Conservation (phyloP, 2,113 vertebrate species). For the Eublepharis macularius region DNA sequence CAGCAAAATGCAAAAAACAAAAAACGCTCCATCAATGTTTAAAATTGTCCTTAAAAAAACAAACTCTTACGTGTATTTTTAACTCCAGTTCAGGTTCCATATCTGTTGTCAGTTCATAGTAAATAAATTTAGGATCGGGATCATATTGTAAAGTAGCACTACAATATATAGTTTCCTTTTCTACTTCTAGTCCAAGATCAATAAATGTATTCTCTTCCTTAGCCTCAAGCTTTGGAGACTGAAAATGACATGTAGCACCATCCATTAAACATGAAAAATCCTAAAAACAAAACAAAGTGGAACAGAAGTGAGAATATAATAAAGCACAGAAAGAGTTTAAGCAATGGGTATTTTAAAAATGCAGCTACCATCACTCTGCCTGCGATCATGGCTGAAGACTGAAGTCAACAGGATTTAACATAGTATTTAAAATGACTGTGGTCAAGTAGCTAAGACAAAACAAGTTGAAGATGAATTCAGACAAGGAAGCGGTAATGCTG, state of each 20-base stretch:
- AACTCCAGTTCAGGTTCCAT: conserved; percentile 76
- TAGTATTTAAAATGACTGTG: background rate
- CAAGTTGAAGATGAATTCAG: too few relatives aligned
- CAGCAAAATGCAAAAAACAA: conserved; percentile 1
- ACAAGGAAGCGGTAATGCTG: too few relatives aligned
- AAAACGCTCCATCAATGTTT: background rate
- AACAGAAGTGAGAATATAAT: conserved; percentile 27
- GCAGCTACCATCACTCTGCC: conserved; percentile 22
- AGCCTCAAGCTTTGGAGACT: conserved; percentile 67
- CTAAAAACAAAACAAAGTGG: conserved; percentile 55
- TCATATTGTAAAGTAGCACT: conserved; percentile 70
- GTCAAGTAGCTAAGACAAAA: too few relatives aligned
- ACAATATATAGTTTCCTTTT: conserved; percentile 70
- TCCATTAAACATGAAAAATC: conserved; percentile 58
- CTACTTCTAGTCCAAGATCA: conserved; percentile 70
- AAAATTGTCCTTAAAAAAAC: background rate
- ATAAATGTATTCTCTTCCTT: conserved; percentile 58
- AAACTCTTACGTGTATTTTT: conserved; percentile 73
- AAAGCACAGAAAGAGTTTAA: conserved; percentile 21
- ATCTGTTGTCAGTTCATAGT: conserved; percentile 74
- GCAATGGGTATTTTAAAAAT: conserved; percentile 36
- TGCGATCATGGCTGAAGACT: background rate
- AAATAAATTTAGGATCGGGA: conserved; percentile 75
- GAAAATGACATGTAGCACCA: conserved; percentile 67
- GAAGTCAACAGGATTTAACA: background rate